Evolutionary conservation across 2,888 invertebrate species (phyloP), one percentile per base, ranked within the genome.

Genomic region (Drosophila tanythrix): DNA sequence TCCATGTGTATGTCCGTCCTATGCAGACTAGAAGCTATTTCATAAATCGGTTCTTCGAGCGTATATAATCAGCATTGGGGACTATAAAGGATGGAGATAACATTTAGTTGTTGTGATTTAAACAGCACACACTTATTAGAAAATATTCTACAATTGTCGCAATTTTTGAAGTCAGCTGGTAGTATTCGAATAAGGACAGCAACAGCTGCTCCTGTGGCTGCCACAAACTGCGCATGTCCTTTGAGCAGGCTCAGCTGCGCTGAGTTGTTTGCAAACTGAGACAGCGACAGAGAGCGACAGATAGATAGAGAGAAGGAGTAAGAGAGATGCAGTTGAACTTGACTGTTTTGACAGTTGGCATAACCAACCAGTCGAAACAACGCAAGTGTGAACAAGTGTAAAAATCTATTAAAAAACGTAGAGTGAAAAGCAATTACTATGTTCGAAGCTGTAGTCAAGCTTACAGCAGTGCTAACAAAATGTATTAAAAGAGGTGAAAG

Each of bases 141-240:
- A 10, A 21, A 5, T 5, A 21, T 21, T 2, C 4, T 11, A 21
- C 5, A 43, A 43, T 43, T 57, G 43, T 2, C 15, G 25, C 15
- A 15, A 46, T 25, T 43, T 52, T 52, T 18, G 0, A 25, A 2
- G 55, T 10, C 70, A 78, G 65, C 75, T 78, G 74, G 3, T 0
- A 8, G 15, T 6, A 18, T 43, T 11, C 10, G 0, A 5, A 7
- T 0, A 25, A 31, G 21, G 4, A 8, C 3, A 40, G 50, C 53
- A 69, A 59, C 81, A 87, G 84, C 84, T 85, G 84, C 2, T 36
- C 6, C 4, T 38, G 27, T 46, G 27, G 10, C 13, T 48, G 46
- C 13, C 2, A 27, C 18, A 55, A 51, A 68, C 48, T 83, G 86
- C 86, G 86, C 86, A 87, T 82, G 86, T 86, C 86, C 82, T 79